Base-by-base conservation (phyloP, 2,113 vertebrate genomes). In the Empidonax alnorum region DNA sequence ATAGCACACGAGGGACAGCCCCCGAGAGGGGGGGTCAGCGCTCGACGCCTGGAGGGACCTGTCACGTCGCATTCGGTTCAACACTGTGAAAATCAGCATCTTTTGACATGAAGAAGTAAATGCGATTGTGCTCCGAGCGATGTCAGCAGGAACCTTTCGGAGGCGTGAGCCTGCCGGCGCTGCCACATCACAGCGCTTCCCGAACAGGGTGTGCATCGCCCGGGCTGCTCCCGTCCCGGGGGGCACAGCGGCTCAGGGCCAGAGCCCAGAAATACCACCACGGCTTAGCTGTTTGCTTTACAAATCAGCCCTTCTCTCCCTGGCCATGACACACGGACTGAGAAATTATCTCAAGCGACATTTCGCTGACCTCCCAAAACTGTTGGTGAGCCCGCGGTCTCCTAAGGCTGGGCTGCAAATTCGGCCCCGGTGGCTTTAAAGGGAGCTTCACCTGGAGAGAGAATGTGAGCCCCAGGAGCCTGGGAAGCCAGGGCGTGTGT, bases 21-120 rank as follows among this genome's bases (percentile, higher is more conserved):
- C 27, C 47, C 16, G 4, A 30, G 67, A 12, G 17, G n/a, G 7
- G 8, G 18, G 33, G 7, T 49, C 58, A 59, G 44, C 46, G 14
- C 71, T 73, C 8, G 12, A 7, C 8, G 55, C 65, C 74, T 69
- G 42, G 20, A 28, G 82, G 42, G 33, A 44, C 56, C 66, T 79
- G 94, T 92, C 96, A 79, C 2, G 5, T 67, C 52, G 30, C 52
- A 52, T 96, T 84, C 67, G 9, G 39, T 52, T 94, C 90, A 59
- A 42, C 66, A 6, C 33, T 4, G 37, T 25, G 42, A 44, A 59
- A 62, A 67, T 67, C 78, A 63, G 33, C 78, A 33, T 72, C 85
- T 93, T 52, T 39, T 90, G 93, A 79, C 93, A 23, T 79, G 15
- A 79, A 94, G 69, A 75, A 93, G 75, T 33, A 92, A 84, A 94